Evolutionary conservation across 2,888 invertebrate genomes (phyloP), one percentile per base, ranked within the genome.

Genomic region (Hyposoter dolosus): DNA sequence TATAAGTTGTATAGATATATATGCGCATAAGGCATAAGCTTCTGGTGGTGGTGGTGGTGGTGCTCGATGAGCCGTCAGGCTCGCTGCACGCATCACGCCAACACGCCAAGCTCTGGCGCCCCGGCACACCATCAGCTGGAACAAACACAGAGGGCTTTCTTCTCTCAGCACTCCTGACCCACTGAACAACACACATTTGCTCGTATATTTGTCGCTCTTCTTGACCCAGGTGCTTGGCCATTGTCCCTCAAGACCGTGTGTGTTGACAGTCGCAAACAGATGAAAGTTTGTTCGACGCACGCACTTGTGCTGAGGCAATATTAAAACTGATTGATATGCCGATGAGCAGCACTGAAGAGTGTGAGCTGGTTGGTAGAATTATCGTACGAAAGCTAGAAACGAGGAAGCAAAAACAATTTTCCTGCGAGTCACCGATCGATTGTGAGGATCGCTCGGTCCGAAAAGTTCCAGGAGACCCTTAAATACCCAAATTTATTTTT

Each of bases 141-240:
- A 84, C 28, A 72, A 89, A 84, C 83, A 90, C 89, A 90, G 86
- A 88, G 89, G 89, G 91, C 90, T 91, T 92, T 86, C 83, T 91
- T 92, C 92, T 92, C 92, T 91, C 91, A 91, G 88, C 91, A 93
- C 93, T 93, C 91, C 93, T 93, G 93, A 93, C 93, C 93, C 90
- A 93, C 88, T 93, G 93, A 93, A 93, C 91, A 90, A 92, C 91
- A 92, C 92, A 91, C 92, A 90, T 91, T 92, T 92, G 91, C 91
- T 91, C 88, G 88, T 89, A 86, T 88, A 87, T 60, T 60, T 90
- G 80, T 89, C 66, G 23, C 43, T 53, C 3, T 80, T 83, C 74
- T 72, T 72, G 45, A 66, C 53, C 47, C 72, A 23, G 17, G 28
- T 50, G 63, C 47, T 80, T 66, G 47, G 0, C 15, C 6, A 32